Conservation (phyloP, 2,888 invertebrate genomes). For the Apomyelois bistriatella region DNA sequence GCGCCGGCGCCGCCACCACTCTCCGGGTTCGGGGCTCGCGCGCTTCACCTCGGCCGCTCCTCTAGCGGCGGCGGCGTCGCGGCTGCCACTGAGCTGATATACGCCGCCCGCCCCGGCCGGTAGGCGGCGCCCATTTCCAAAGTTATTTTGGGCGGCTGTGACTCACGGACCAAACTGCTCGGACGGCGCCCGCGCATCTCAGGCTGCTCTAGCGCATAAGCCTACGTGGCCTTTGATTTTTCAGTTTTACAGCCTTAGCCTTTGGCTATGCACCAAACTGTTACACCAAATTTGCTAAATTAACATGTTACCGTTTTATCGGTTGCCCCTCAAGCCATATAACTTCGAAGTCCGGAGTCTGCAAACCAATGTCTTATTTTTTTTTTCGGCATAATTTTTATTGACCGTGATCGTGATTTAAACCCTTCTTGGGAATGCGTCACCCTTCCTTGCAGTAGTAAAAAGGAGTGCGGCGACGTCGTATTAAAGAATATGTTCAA, state of each 20-base stretch:
- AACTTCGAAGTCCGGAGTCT: too few species aligned
- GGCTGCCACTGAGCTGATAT: constrained; percentile 71
- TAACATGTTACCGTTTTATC: too few species aligned
- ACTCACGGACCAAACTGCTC: constrained; percentile 68
- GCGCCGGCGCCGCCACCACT: constrained; percentile 74
- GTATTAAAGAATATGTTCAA: too few species aligned
- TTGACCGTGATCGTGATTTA: too few species aligned
- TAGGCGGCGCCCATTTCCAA: constrained; percentile 75
- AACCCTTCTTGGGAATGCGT: too few species aligned
- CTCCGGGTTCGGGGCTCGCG: constrained; percentile 55
- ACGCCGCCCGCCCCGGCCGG: constrained; percentile 75
- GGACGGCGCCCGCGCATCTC: constrained; percentile 69
- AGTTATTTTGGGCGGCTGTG: constrained; percentile 72
- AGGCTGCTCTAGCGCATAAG: constrained; percentile 51
- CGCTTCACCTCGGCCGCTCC: constrained; percentile 65
- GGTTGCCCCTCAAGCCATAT: too few species aligned
- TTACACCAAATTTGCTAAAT: too few species aligned
- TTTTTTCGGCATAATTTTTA: too few species aligned
- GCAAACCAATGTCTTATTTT: too few species aligned
- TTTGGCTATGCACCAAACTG: too few species aligned
- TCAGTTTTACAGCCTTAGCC: neutral
- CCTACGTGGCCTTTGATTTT: constrained; percentile 33
- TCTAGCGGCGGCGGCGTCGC: constrained; percentile 72
- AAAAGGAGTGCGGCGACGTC: too few species aligned
- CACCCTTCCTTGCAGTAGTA: too few species aligned